Base-by-base conservation (phyloP, 2,888 invertebrate genomes). In the Mycalesis mineus region DNA sequence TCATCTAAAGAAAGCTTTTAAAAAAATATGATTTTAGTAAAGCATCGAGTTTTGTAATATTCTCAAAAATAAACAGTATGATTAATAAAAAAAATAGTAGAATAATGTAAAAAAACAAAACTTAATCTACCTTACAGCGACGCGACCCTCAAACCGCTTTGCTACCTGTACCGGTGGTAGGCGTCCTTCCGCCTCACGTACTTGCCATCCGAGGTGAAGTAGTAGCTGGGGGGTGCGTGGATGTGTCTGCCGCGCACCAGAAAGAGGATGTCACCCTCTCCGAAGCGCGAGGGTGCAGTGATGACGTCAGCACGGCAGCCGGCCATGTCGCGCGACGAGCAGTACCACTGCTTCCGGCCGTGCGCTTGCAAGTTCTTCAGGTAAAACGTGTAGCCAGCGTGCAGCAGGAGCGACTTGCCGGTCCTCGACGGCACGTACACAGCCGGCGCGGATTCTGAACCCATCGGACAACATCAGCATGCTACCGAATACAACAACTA, bases 401-500 rank as follows among this genome's bases (percentile, higher is more conserved):
- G 88, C 54, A 88, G 79, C 65, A 89, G 73, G 66, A 88, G 77
- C 60, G 84, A 84, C 78, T 88, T 88, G 70, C 89, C 89, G 55
- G 88, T 86, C 74, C 89, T 70, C 81, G 89, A 88, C 55, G 89
- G 88, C 86, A 89, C 88, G 86, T 86, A 89, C 69, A 82, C 73
- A 62, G 89, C 89, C 68, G 86, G 82, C 77, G 80, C 87, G 80
- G 82, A 72, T 71, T 76, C 75, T 78, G 72, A 73, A 77, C 70
- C 72, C 72, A 75, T 73, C 71, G 66, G 65, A 70, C 68, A 68
- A 71, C 66, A 63, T 67, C 65, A 68, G 62, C 65, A 65, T 64
- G 55, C 66, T 56, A 66, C 59, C 40, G 51, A 55, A 61, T 57
- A 62, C 52, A 52, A 45, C 47, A 53, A 55, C 54, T 57, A 58